A percentile compares a stretch with the other conserved stretches of the same genome.
These are phyloP conservation scores for Mesochorus sp. DNA, from an alignment of 2,888 invertebrate genomes.

Conservation along the genomic window DNA sequence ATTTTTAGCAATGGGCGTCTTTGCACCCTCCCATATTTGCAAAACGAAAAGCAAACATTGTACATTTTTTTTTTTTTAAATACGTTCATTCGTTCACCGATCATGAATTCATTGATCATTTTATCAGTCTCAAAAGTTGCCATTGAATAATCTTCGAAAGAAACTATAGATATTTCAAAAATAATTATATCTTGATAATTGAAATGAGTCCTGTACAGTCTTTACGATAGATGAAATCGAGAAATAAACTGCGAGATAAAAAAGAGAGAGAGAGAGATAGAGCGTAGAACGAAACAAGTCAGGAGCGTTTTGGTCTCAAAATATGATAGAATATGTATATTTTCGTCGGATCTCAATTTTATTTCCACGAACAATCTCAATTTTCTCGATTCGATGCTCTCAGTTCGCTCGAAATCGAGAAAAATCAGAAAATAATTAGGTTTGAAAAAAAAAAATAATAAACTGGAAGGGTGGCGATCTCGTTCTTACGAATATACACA, in stretches of 20 bases:
- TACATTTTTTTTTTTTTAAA: too few relatives aligned
- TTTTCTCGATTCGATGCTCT: conserved; percentile 42
- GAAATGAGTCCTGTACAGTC: too few relatives aligned
- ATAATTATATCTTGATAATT: too few relatives aligned
- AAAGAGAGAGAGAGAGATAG: conserved; percentile 44
- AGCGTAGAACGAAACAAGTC: conserved; percentile 59
- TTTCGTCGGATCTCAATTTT: conserved; percentile 67
- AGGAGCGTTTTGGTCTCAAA: conserved; percentile 62
- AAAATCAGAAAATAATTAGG: not conserved
- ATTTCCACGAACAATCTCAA: conserved; percentile 60
- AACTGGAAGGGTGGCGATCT: conserved; percentile 44
- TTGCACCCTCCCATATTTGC: too few relatives aligned
- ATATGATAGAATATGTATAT: conserved; percentile 27
- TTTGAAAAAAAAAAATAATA: conserved; percentile 17
- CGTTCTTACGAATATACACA: conserved; percentile 55
- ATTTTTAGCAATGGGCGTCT: too few relatives aligned
- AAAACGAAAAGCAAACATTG: too few relatives aligned
- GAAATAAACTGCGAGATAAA: conserved; percentile 53
- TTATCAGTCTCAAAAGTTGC: conserved; percentile 24
- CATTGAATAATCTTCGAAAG: conserved; percentile 22
- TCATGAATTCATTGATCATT: too few relatives aligned
- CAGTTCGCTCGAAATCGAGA: not conserved
- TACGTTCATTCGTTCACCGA: too few relatives aligned
- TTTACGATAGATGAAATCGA: conserved; percentile 5
- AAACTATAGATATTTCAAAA: conserved; percentile 1